Evolutionary conservation across 1,140 invertebrate species (phyloP).

Genomic region (Drosophila chauvacae): DNA sequence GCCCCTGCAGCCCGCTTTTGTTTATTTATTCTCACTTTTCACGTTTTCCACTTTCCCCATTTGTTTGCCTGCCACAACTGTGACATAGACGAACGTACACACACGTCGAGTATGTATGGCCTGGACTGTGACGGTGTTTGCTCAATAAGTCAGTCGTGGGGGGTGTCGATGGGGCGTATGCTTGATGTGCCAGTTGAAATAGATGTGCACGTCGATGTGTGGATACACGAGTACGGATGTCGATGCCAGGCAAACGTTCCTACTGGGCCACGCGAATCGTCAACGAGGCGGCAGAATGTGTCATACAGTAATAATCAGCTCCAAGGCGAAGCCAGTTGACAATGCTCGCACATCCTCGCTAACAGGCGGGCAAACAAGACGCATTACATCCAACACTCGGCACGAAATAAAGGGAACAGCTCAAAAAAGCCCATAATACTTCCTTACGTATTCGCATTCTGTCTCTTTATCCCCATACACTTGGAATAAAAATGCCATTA

Average conservation of each 20-base stretch:
- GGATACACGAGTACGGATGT: constrained; percentile 7
- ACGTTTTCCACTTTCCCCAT: constrained; percentile 63
- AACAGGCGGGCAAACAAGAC: constrained; percentile 8
- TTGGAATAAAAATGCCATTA: background rate
- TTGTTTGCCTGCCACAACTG: constrained; percentile 28
- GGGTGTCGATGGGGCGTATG: constrained; percentile 57
- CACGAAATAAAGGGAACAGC: constrained; percentile 5
- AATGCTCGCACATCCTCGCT: constrained; percentile 33
- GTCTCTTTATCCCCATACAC: background rate
- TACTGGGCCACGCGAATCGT: constrained; percentile 21
- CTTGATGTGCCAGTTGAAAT: constrained; percentile 54
- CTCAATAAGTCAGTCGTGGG: constrained; percentile 31
- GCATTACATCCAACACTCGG: constrained; percentile 14
- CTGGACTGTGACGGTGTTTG: constrained; percentile 21
- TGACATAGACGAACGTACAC: constrained; percentile 37
- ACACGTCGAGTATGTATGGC: constrained; percentile 21
- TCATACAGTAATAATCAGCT: constrained; percentile 76
- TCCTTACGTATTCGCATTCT: background rate
- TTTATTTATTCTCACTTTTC: constrained; percentile 57
- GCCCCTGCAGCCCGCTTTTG: constrained; percentile 10
- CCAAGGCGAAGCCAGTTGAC: constrained; percentile 64
- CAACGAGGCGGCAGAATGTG: constrained; percentile 66
- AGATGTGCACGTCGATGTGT: constrained; percentile 24
- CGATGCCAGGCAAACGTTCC: background rate
- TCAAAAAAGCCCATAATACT: constrained; percentile 7